A percentile compares a stretch with the other conserved stretches of the same genome.
Evolutionary conservation across 2,888 invertebrate genomes (phyloP).

Genomic region (Apamea sordens): DNA sequence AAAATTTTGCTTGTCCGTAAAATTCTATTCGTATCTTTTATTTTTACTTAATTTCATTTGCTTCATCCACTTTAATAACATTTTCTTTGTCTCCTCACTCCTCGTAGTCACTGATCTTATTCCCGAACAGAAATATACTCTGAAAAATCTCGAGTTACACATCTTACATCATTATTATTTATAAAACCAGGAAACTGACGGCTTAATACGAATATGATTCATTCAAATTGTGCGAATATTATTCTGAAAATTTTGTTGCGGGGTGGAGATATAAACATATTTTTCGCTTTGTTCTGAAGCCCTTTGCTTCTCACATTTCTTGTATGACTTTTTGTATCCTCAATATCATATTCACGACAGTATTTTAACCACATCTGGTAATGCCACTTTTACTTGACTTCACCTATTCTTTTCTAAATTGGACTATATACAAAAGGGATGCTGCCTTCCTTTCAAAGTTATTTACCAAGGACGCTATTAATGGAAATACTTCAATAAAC

Average conservation of each 20-base stretch:
- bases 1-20: not conserved
- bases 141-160: constrained; percentile 48
- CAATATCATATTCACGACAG: not conserved
- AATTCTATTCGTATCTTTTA: not conserved
- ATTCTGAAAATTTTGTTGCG: constrained; percentile 20
- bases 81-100: constrained; percentile 32
- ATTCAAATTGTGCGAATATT: constrained; percentile 36
- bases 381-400: not conserved
- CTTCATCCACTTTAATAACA: not conserved
- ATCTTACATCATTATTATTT: constrained; percentile 56
- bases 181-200: constrained; percentile 55
- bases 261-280: constrained; percentile 10
- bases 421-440: not conserved
- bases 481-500: constrained; percentile 11
- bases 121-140: constrained; percentile 32
- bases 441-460: not conserved
- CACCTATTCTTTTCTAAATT: not conserved
- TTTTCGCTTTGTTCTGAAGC: not conserved
- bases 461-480: not conserved
- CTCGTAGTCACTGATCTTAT: not conserved
- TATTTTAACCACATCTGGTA: not conserved
- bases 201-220: constrained; percentile 54
- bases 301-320: not conserved
- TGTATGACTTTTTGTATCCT: not conserved
- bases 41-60: not conserved